Conservation (phyloP, 1,140 invertebrate genomes). For the Nilaparvata lugens region DNA sequence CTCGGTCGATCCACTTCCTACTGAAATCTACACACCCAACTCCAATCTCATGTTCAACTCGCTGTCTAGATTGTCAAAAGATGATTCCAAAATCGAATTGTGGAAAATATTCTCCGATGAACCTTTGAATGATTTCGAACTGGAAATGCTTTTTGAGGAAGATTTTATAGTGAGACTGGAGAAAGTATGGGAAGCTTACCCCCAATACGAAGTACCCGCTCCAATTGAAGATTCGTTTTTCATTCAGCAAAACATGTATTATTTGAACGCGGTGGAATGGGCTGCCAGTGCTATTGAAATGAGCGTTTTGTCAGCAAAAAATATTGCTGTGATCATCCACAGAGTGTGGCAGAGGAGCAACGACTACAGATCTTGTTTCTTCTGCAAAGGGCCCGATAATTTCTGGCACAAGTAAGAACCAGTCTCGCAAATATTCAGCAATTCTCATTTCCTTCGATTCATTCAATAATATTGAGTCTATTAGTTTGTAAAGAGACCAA, state of each 20-base stretch:
- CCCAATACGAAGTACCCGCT: constrained; percentile 40
- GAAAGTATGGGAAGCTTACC: constrained; percentile 52
- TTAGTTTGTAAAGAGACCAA: no score
- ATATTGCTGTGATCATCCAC: constrained; percentile 43
- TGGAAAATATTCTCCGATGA: constrained; percentile 52
- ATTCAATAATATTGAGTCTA: no score
- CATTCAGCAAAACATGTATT: constrained; percentile 46
- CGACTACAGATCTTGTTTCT: no score
- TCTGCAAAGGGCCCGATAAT: no score
- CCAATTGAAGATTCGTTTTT: constrained; percentile 42
- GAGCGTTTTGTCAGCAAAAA: constrained; percentile 52
- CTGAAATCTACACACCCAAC: no score
- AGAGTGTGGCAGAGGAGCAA: no score
- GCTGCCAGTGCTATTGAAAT: constrained; percentile 65
- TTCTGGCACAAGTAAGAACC: no score
- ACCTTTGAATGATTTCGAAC: constrained; percentile 35
- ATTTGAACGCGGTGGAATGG: constrained; percentile 59
- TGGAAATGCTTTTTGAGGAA: constrained; percentile 42
- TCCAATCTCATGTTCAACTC: no score
- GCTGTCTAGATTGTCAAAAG: no score
- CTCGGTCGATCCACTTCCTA: no score
- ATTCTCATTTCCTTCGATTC: no score
- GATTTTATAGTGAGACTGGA: constrained; percentile 33
- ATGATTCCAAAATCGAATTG: constrained; percentile 20
- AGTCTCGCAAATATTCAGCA: no score